These are phyloP conservation scores for Nothobranchius kuhntae DNA, from an alignment of 2,113 vertebrate species.

Conservation along the genomic window DNA sequence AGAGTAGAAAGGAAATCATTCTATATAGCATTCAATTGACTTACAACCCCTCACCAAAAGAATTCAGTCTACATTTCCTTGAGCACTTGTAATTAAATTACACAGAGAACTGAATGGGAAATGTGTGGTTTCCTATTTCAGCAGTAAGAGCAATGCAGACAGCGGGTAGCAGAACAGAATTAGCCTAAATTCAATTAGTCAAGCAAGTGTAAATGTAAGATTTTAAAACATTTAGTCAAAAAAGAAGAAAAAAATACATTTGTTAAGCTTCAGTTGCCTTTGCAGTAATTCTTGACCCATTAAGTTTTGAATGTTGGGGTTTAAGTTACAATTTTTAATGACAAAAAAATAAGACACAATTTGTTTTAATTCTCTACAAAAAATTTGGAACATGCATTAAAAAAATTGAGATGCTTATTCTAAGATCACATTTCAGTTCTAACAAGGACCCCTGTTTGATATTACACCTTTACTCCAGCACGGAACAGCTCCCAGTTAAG, in stretches of 20 bases:
- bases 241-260: background rate
- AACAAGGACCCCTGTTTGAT: constrained; percentile 7
- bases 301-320: background rate
- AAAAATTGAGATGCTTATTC: background rate
- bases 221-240: background rate
- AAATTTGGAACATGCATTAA: background rate
- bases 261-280: constrained; percentile 4
- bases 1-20: background rate
- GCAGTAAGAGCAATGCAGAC: constrained; percentile 8
- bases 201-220: constrained; percentile 27
- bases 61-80: constrained; percentile 41
- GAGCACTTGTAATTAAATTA: constrained; percentile 59
- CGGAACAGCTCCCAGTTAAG: constrained; percentile 17
- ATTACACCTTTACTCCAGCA: background rate
- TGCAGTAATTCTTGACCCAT: background rate
- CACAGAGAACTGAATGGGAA: constrained; percentile 48
- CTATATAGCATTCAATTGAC: constrained; percentile 34
- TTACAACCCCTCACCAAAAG: constrained; percentile 37
- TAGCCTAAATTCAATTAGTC: constrained; percentile 40
- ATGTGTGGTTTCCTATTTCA: constrained; percentile 49
- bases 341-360: background rate
- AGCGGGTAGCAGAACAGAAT: constrained; percentile 11
- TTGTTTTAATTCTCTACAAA: background rate
- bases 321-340: background rate
- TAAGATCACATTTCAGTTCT: constrained; percentile 7